A percentile compares a stretch with the other conserved stretches of the same genome.
These are phyloP conservation scores for Tyrannus savana DNA, from an alignment of 2,113 vertebrate species.

Conservation along the genomic window DNA sequence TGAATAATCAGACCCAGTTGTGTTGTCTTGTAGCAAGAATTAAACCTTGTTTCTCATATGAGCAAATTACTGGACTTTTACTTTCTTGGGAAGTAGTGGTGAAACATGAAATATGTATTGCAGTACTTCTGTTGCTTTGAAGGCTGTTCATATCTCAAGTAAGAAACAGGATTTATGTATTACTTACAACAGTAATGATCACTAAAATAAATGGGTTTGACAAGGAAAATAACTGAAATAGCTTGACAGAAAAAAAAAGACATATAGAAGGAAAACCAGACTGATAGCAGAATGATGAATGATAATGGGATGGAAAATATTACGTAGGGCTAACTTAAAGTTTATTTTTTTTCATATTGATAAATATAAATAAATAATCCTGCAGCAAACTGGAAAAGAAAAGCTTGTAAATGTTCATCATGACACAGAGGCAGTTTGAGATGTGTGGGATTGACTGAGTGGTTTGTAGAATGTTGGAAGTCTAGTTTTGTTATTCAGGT, in stretches of 20 bases:
- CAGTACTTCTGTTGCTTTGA: not conserved
- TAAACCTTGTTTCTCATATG: not conserved
- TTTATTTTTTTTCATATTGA: not conserved
- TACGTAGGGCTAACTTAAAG: not conserved
- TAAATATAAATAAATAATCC: not conserved
- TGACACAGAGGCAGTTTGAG: not conserved
- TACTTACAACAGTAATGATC: not conserved
- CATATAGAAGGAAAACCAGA: not conserved
- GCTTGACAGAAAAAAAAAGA: not conserved
- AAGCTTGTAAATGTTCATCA: not conserved
- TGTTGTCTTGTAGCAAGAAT: not conserved
- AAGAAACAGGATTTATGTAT: not conserved
- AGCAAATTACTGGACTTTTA: not conserved
- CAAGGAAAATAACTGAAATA: not conserved
- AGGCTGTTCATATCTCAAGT: not conserved
- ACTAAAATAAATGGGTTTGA: not conserved
- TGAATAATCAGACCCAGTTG: not conserved
- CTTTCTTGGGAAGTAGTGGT: not conserved
- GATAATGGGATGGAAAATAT: not conserved
- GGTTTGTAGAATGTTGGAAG: not conserved
- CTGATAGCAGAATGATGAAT: not conserved
- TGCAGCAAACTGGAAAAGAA: not conserved
- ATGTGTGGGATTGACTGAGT: not conserved
- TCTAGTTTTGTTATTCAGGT: not conserved
- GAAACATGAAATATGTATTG: not conserved